Base-by-base conservation (phyloP, 2,797 vertebrate species). In the Loris lydekkerianus region DNA sequence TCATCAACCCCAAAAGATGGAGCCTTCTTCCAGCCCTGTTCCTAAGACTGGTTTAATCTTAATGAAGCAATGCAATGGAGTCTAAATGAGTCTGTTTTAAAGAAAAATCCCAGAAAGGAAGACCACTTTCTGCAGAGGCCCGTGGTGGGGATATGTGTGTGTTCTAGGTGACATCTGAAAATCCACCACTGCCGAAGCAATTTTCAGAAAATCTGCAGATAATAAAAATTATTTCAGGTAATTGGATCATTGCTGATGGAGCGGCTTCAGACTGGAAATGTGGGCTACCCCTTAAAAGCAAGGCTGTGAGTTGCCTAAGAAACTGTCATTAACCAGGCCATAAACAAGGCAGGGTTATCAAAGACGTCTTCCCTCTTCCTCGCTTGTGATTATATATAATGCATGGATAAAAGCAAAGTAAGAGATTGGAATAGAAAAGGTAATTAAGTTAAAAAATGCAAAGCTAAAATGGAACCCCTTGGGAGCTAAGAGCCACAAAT, bases 391-490 rank as follows among this genome's bases (percentile, higher is more conserved):
- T 60, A 49, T 20, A 37, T 21, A 20, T 6, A 46, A 86, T 5
- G 17, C 7, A 20, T 7, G 15, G 10, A 49, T 11, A 60, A 89
- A 81, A 94, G 46, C 91, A 49, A 96, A 31, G 37, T 1, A 21
- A 82, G 37, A 86, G 17, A 83, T 0, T 9, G 69, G 65, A 86
- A 80, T 46, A 89, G 72, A 70, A 89, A 88, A 86, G 49, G 53
- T 76, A 87, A 93, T 92, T 83, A 94, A 75, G 18, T n/a, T 67
- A 20, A 89, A 92, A 84, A 84, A 49, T 17, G 53, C 40, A 76
- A 67, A 86, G 49, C 53, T 76, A 75, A 90, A 77, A 93, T 0
- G n/a, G 34, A 93, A 73, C 56, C 77, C 43, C 61, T 86, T 17
- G 34, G 56, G 31, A 81, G 43, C 7, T 2, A 65, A 43, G 29